Base-by-base conservation (phyloP, 1,140 invertebrate species). In the Protaetia brevitarsis region DNA sequence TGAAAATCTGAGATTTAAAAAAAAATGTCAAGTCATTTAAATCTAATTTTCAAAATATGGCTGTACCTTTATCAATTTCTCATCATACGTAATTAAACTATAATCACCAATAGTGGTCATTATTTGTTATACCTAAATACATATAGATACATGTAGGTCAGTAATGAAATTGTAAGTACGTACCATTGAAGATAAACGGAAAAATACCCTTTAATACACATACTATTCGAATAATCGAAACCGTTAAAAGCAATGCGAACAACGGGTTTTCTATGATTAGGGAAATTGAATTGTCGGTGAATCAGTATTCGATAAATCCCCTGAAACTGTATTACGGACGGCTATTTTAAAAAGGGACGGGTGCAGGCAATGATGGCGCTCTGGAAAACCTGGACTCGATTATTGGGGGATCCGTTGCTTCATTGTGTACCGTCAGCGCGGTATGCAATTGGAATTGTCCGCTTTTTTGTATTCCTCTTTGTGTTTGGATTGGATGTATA, bases 231-330 rank as follows among this genome's bases (percentile, higher is more conserved):
- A 51, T 51, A 51, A 51, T 51, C 21, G 41, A 64, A 64, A 56
- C 11, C 41, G 21, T 26, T 30, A 41, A 64, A 60, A 64, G 51
- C 41, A 28, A 64, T n/a, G 13, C 37, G 51, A 56, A 64, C 41
- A 64, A 51, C 41, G 63, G 37, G 37, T 29, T 36, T 69, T 69
- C 68, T 64, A 69, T 67, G 57, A 67, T 64, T 45, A 64, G 58
- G 68, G 65, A 69, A 69, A 69, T 69, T 69, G 68, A 69, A 69
- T 69, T 69, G 65, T 69, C 61, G 30, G 27, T 60, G 57, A 61
- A 63, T 69, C 62, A 60, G 65, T 56, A 64, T 64, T 51, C 26
- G 41, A 23, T 23, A 23, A 51, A 51, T 51, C 41, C 41, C 37
- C 11, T 51, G 29, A 41, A 64, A 69, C 66, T 57, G 65, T 36